Percentiles rank a stretch among this genome's conserved stretches.
Evolutionary conservation across 2,113 vertebrate genomes (phyloP).

Genomic region (Scomber colias): DNA sequence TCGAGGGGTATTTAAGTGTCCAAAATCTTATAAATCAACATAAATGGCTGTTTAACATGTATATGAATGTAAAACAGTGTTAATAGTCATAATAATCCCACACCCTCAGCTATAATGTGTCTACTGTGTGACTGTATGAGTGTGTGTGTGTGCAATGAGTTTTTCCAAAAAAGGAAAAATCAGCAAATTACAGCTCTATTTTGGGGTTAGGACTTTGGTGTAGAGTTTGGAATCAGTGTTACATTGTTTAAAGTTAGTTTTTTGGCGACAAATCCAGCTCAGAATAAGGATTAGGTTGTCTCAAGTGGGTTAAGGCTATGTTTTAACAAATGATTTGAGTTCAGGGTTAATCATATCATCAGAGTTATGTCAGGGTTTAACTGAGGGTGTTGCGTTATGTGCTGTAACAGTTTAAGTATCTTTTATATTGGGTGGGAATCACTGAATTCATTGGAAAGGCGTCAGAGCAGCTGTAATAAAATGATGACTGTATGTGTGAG

Average conservation of each 20-base stretch:
- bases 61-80: not conserved
- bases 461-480: not conserved
- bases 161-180: conserved; percentile 20
- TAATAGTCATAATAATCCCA: not conserved
- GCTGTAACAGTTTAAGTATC: not conserved
- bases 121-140: not conserved
- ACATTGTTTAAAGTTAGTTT: not conserved
- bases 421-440: conserved; percentile 6
- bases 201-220: not conserved
- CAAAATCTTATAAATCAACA: not conserved
- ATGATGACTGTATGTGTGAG: conserved; percentile 26
- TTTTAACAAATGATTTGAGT: not conserved
- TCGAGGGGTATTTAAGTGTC: not conserved
- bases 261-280: not conserved
- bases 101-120: not conserved
- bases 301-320: not conserved
- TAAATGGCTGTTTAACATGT: not conserved
- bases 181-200: not conserved
- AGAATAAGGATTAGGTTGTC: not conserved
- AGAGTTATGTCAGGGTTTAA: not conserved
- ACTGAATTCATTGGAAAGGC: conserved; percentile 17
- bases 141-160: not conserved
- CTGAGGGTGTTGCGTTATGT: not conserved
- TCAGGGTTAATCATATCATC: not conserved
- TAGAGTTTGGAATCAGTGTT: not conserved